Evolutionary conservation across 2,888 invertebrate genomes (phyloP), one percentile per base, ranked within the genome.

Genomic region (Drosophila peninsularis): DNA sequence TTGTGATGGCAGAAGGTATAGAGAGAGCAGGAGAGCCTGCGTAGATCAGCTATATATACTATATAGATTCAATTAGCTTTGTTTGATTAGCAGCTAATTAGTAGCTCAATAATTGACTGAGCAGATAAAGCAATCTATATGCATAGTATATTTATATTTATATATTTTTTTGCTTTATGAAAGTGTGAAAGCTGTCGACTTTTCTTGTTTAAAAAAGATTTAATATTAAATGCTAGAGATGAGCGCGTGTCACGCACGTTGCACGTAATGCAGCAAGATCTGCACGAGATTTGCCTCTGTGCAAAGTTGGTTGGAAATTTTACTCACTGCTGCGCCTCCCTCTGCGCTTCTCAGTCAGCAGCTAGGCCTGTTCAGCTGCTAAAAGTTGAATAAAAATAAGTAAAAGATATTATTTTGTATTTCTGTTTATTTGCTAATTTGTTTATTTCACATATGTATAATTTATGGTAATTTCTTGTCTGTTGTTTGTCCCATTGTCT

Each of bases 381-480:
- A n/a, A n/a, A n/a, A n/a, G n/a, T n/a, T n/a, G n/a, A n/a, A n/a
- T n/a, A 6, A 13, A 44, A 24, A 17, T 32, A 21, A 63, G 11
- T 44, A 66, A 52, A 32, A 32, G 13, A 42, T 24, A 9, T 3
- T n/a, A 19, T 5, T 11, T 3, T 27, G 19, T 5, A 10, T 27
- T 2, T 21, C 32, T 30, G 24, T 54, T 45, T 77, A 78, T 86
- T 83, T 75, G 68, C 83, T 83, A 86, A 78, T 75, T 79, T 72
- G 65, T 83, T 83, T 83, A 83, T 83, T 78, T 77, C 84, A 83
- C 82, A 83, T 81, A 83, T 81, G 87, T 83, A 83, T 83, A 83
- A 84, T 83, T 86, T 68, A 83, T 80, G 49, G 83, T 78, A 53
- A 67, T 74, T 75, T 78, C 49, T 52, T 70, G 45, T 63, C 66